phyloP scores from a whole-genome alignment of 2,888 invertebrate species.

The Dascillus cervinus region DNA sequence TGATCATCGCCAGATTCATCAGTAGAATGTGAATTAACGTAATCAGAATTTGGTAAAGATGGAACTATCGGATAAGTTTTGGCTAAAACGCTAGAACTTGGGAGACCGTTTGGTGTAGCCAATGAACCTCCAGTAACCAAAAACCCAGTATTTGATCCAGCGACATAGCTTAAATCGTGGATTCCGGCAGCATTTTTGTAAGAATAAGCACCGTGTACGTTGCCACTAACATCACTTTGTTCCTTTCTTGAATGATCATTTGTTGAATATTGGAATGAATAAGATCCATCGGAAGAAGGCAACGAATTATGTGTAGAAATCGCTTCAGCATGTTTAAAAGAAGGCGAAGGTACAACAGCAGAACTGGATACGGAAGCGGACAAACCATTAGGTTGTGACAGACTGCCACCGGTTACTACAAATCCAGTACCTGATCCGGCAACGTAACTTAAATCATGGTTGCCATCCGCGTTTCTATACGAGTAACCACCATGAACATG shows the following conservation, averaged over 20 bases:
- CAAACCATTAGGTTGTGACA: slow-evolving; percentile 27
- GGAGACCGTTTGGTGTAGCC: slow-evolving; percentile 23
- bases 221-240: slow-evolving; percentile 22
- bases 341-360: slow-evolving; percentile 12
- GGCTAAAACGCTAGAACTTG: neutral
- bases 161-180: slow-evolving; percentile 24
- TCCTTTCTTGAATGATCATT: slow-evolving; percentile 24
- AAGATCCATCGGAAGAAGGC: slow-evolving; percentile 25
- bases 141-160: slow-evolving; percentile 25
- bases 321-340: too few species aligned
- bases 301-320: too few species aligned
- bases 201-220: slow-evolving; percentile 27
- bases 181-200: slow-evolving; percentile 20
- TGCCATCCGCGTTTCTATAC: slow-evolving; percentile 20
- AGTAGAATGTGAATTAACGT: neutral
- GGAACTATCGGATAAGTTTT: neutral
- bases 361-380: slow-evolving; percentile 19
- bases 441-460: slow-evolving; percentile 23
- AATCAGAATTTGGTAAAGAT: neutral
- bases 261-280: slow-evolving; percentile 24
- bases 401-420: slow-evolving; percentile 35
- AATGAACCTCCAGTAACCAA: slow-evolving; percentile 37
- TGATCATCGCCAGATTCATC: slow-evolving; percentile 9
- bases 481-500: slow-evolving; percentile 23
- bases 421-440: slow-evolving; percentile 30